Percentiles rank a stretch among this genome's conserved stretches.
phyloP scores from a whole-genome alignment of 2,797 vertebrate genomes.

The Lithobates sylvaticus region DNA sequence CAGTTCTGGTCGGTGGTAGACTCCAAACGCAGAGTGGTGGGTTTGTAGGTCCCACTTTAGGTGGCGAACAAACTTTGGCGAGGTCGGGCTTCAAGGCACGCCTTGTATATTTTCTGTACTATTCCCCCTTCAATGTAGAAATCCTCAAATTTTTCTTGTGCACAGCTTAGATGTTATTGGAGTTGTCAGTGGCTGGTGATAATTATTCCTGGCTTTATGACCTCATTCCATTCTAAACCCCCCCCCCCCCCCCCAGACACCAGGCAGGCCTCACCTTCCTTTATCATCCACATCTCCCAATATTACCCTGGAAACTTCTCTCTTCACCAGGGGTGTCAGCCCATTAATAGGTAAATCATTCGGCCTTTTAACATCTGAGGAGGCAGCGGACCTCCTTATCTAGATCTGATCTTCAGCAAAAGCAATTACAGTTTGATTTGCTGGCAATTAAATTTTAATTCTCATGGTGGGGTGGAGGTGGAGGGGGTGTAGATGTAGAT shows the following conservation, averaged over 20 bases:
- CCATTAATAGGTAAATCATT: constrained; percentile 49
- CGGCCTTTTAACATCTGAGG: constrained; percentile 53
- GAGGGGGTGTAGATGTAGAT: constrained; percentile 16
- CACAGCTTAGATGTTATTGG: background rate
- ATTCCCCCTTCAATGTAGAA: no score
- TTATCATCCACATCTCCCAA: no score
- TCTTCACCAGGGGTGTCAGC: constrained; percentile 33
- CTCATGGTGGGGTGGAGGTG: background rate
- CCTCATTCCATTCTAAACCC: constrained; percentile 22
- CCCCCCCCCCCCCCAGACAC: background rate
- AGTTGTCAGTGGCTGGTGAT: constrained; percentile 19
- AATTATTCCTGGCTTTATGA: constrained; percentile 30
- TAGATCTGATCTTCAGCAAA: constrained; percentile 33
- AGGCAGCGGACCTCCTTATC: constrained; percentile 18
- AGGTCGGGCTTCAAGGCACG: no score
- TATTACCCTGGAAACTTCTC: constrained; percentile 5
- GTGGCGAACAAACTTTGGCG: no score
- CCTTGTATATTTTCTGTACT: no score
- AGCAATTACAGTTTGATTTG: constrained; percentile 46
- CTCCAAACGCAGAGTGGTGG: no score
- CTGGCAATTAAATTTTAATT: constrained; percentile 32
- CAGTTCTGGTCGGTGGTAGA: no score
- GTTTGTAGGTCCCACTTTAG: no score
- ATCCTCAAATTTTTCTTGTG: no score
- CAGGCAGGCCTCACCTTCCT: background rate